A percentile compares a stretch with the other conserved stretches of the same genome.
Conservation (phyloP, 2,113 vertebrate species). For the Sebastes fasciatus region DNA sequence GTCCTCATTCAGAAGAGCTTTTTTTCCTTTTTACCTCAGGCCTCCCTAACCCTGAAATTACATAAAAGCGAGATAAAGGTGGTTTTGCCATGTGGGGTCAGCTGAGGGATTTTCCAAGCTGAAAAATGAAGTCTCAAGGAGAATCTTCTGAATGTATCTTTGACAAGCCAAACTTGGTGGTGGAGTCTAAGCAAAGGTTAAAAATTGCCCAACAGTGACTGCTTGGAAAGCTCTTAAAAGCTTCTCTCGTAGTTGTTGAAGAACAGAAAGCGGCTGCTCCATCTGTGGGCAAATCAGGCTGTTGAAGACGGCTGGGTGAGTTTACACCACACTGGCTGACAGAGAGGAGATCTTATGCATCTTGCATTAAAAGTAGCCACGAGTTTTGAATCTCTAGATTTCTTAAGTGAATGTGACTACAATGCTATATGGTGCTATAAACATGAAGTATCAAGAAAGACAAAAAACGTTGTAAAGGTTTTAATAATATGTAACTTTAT, state of each 20-base stretch:
- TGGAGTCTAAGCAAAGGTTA: constrained; percentile 6
- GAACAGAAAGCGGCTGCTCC: neutral
- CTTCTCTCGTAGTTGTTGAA: neutral
- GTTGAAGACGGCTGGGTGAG: neutral
- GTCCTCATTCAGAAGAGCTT: neutral
- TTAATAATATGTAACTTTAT: neutral
- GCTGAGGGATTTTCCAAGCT: constrained; percentile 18
- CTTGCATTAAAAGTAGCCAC: neutral
- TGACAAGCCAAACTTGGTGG: neutral
- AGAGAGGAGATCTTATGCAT: neutral
- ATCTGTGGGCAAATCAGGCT: constrained; percentile 4
- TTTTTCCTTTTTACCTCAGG: neutral
- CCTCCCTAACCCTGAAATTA: constrained; percentile 7
- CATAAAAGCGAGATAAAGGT: constrained; percentile 15
- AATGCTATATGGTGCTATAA: neutral
- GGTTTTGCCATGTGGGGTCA: constrained; percentile 31
- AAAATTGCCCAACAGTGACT: neutral
- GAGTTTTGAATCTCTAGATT: neutral
- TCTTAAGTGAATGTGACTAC: neutral
- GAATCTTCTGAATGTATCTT: constrained; percentile 13
- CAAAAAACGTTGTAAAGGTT: neutral
- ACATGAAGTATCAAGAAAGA: neutral
- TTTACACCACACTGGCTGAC: neutral
- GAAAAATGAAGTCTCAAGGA: neutral
- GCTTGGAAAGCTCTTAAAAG: neutral